Evolutionary conservation across 2,113 vertebrate species (phyloP).

Genomic region (human): DNA sequence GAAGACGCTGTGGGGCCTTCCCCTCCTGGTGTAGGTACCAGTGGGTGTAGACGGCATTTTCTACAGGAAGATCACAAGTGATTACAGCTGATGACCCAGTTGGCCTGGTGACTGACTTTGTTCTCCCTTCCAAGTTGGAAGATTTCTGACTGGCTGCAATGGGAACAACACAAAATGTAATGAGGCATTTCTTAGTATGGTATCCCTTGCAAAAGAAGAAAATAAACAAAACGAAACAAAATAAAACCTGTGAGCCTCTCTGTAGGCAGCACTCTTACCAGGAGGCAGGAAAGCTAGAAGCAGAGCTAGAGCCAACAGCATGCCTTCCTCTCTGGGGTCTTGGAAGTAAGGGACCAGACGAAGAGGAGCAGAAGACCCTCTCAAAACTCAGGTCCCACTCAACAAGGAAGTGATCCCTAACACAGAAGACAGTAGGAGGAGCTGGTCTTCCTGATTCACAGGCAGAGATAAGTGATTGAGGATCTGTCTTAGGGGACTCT

Average conservation of each 20-base stretch:
- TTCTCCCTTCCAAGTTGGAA: neutral
- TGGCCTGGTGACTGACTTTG: neutral
- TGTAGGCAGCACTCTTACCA: neutral
- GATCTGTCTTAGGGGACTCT: neutral
- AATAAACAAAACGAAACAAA: no score
- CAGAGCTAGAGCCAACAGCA: neutral
- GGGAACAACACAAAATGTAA: neutral
- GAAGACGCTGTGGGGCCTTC: neutral
- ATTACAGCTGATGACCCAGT: fast-evolving
- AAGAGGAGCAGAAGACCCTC: neutral
- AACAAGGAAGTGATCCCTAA: no score
- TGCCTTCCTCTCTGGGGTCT: neutral
- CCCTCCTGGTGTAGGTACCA: neutral
- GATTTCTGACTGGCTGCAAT: neutral
- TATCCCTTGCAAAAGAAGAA: neutral
- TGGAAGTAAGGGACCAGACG: neutral
- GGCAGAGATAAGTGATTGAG: neutral
- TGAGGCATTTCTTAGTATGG: no score
- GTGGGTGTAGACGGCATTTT: fast-evolving
- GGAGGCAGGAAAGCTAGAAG: neutral
- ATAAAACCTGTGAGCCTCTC: neutral
- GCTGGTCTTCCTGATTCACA: neutral
- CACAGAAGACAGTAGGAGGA: neutral
- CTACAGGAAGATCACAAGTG: neutral
- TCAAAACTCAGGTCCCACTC: neutral